A percentile compares a stretch with the other conserved stretches of the same genome.
Evolutionary conservation across 2,113 vertebrate genomes (phyloP).

Genomic region (Motacilla tschutschensis): DNA sequence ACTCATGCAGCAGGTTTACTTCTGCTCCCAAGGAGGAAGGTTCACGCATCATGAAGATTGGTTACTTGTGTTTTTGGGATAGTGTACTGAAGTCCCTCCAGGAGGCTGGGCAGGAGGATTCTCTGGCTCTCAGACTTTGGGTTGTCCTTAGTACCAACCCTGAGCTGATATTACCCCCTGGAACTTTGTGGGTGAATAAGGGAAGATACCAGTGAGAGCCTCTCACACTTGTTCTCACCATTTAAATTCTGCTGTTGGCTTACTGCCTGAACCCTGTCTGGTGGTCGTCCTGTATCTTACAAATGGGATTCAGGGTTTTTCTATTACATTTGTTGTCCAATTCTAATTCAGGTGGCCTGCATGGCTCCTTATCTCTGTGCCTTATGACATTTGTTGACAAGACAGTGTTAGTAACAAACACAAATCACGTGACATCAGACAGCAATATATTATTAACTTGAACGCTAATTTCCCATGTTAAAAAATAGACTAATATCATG

Average conservation of each 20-base stretch:
- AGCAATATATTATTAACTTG: not conserved
- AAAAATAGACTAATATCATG: not conserved
- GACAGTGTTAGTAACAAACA: not conserved
- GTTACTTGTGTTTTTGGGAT: not conserved
- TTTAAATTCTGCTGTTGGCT: not conserved
- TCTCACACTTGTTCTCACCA: fast-evolving
- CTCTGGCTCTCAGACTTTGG: not conserved
- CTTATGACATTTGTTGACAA: not conserved
- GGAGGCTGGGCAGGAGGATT: not conserved
- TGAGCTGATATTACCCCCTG: not conserved
- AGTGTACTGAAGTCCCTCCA: not conserved
- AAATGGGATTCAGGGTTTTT: not conserved
- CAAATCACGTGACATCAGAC: fast-evolving
- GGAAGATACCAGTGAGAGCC: not conserved
- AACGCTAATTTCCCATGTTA: not conserved
- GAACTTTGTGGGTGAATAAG: not conserved
- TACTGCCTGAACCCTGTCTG: not conserved
- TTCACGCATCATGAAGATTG: not conserved
- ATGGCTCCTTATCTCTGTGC: not conserved
- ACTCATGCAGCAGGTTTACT: not conserved
- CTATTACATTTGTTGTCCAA: not conserved
- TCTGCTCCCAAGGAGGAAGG: not conserved
- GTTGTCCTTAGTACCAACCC: not conserved
- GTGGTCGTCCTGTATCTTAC: not conserved
- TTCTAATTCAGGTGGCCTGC: not conserved